phyloP scores from a whole-genome alignment of 2,888 invertebrate species.

The Ophion ellenae region DNA sequence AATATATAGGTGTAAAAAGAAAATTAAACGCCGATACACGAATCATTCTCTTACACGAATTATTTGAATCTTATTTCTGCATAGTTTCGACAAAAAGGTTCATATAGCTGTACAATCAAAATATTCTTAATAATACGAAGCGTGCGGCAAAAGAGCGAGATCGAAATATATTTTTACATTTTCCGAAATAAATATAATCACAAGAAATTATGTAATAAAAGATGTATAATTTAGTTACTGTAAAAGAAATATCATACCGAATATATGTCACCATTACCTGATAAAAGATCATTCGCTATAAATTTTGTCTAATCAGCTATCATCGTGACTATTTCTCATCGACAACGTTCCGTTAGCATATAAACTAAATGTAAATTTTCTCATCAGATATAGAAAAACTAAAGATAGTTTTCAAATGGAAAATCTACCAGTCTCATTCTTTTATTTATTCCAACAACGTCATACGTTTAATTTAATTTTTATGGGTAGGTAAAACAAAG shows the following conservation, averaged over 20 bases:
- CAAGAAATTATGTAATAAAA: background rate
- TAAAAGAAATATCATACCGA: constrained; percentile 32
- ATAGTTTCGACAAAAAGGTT: background rate
- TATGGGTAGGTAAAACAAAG: constrained; percentile 15
- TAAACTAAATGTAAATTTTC: constrained; percentile 18
- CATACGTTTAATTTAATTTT: constrained; percentile 14
- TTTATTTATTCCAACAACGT: constrained; percentile 13
- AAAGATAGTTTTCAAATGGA: background rate
- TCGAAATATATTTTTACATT: background rate
- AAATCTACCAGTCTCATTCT: constrained; percentile 24
- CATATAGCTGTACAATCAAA: background rate
- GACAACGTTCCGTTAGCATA: constrained; percentile 24
- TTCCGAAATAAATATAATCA: background rate
- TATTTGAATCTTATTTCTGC: background rate
- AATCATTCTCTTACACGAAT: constrained; percentile 1
- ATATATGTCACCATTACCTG: background rate
- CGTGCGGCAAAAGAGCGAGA: constrained; percentile 19
- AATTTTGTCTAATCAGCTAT: constrained; percentile 30
- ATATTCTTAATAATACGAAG: background rate
- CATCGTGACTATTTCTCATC: constrained; percentile 35
- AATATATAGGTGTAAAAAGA: constrained; percentile 42
- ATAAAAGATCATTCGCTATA: constrained; percentile 40
- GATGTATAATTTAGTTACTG: background rate
- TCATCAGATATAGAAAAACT: background rate
- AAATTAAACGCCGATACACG: background rate